These are phyloP conservation scores for Ammodytes dubius DNA, from an alignment of 2,113 vertebrate species.

Conservation along the genomic window DNA sequence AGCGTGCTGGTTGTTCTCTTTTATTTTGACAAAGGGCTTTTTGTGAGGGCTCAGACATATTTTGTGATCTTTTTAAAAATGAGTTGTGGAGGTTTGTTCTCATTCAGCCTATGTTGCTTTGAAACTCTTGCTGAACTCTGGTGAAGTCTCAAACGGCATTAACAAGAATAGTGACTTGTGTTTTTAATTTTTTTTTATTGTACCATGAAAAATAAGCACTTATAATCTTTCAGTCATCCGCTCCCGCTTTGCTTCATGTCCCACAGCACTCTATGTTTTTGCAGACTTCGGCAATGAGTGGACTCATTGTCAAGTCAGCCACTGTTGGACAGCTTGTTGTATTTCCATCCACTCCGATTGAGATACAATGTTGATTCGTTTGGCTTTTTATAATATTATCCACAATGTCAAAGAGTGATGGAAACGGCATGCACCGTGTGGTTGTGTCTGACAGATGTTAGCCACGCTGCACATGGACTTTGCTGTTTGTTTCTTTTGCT, in stretches of 20 bases:
- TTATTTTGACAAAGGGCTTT: not conserved
- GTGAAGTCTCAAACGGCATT: slow-evolving; percentile 2
- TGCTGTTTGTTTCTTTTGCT: slow-evolving; percentile 40
- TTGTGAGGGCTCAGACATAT: not conserved
- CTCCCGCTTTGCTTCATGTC: slow-evolving; percentile 44
- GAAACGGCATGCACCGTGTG: slow-evolving; percentile 55
- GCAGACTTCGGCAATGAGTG: slow-evolving; percentile 52
- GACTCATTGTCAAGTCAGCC: slow-evolving; percentile 60
- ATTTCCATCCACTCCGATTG: slow-evolving; percentile 69
- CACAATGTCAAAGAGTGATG: slow-evolving; percentile 17
- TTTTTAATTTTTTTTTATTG: slow-evolving; percentile 18
- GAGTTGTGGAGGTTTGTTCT: not conserved
- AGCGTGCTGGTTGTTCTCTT: not conserved
- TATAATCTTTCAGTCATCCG: slow-evolving; percentile 32
- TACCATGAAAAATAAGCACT: slow-evolving; percentile 18
- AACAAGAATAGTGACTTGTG: not conserved
- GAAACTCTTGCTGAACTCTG: slow-evolving; percentile 1
- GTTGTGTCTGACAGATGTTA: slow-evolving; percentile 46
- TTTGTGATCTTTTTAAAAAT: not conserved
- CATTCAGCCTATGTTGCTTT: not conserved
- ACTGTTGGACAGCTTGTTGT: slow-evolving; percentile 61
- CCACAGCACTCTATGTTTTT: slow-evolving; percentile 60
- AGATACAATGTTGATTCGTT: slow-evolving; percentile 64
- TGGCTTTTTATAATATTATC: slow-evolving; percentile 47
- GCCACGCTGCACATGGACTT: slow-evolving; percentile 31